Evolutionary conservation across 2,888 invertebrate species (phyloP).

Genomic region (Eilema sororculum): DNA sequence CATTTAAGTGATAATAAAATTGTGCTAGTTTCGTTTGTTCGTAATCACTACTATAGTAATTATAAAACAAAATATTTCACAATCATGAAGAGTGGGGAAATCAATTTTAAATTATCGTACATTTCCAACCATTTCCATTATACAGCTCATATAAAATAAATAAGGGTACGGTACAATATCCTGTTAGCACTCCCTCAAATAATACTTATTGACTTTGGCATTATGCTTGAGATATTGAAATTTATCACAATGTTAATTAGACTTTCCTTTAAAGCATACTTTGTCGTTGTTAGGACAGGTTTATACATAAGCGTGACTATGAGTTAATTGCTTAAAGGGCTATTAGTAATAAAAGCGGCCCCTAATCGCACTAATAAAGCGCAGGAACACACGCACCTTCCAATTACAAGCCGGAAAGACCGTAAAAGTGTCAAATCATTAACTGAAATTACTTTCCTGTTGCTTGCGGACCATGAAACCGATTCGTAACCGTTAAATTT

Average conservation of each 20-base stretch:
- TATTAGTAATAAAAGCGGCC: conserved; percentile 72
- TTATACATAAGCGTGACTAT: conserved; percentile 53
- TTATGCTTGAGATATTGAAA: conserved; percentile 26
- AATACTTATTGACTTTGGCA: neutral
- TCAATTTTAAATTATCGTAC: neutral
- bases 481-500: conserved; percentile 27
- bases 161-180: neutral
- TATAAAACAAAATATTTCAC: neutral
- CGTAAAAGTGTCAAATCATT: conserved; percentile 78
- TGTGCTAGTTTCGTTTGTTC: neutral
- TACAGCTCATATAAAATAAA: neutral
- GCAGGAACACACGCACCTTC: conserved; percentile 60
- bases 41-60: neutral
- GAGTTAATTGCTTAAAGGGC: conserved; percentile 68
- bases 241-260: conserved; percentile 43
- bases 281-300: conserved; percentile 27
- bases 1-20: no score
- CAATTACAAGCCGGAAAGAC: conserved; percentile 64
- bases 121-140: neutral
- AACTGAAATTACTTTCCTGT: conserved; percentile 72
- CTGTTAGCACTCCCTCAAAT: neutral
- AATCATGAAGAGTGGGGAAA: neutral
- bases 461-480: conserved; percentile 47
- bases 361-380: conserved; percentile 72
- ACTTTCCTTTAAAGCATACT: conserved; percentile 33